A percentile compares a stretch with the other conserved stretches of the same genome.
Evolutionary conservation across 1,140 invertebrate genomes (phyloP).

Genomic region (Batillaria attramentaria): DNA sequence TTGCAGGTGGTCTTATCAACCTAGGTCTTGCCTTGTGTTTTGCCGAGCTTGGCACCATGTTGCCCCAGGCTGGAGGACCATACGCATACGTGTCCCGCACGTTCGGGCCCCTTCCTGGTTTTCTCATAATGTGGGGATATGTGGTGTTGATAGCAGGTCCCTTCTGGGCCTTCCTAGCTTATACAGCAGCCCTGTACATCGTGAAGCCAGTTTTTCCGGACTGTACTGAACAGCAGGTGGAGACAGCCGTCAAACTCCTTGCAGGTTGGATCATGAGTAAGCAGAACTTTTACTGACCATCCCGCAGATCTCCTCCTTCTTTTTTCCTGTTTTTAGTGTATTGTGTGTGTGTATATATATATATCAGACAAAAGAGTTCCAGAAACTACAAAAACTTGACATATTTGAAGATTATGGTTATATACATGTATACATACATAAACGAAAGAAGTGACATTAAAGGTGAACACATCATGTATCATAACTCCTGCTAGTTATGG

Average conservation of each 20-base stretch:
- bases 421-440: too few relatives aligned
- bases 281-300: slow-evolving; percentile 31
- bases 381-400: too few relatives aligned
- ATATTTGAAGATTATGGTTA: too few relatives aligned
- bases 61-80: slow-evolving; percentile 95
- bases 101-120: slow-evolving; percentile 89
- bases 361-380: too few relatives aligned
- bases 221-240: slow-evolving; percentile 49
- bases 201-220: slow-evolving; percentile 58
- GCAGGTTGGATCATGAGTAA: slow-evolving; percentile 64
- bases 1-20: slow-evolving; percentile 76
- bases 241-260: slow-evolving; percentile 54
- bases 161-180: slow-evolving; percentile 71
- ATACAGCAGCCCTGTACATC: slow-evolving; percentile 65
- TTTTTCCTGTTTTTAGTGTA: too few relatives aligned
- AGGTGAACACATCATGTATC: too few relatives aligned
- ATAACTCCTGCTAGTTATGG: too few relatives aligned
- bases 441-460: too few relatives aligned
- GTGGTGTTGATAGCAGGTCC: slow-evolving; percentile 80
- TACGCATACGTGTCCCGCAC: slow-evolving; percentile 95
- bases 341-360: too few relatives aligned
- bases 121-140: slow-evolving; percentile 93
- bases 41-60: slow-evolving; percentile 94
- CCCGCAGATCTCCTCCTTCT: too few relatives aligned
- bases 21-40: slow-evolving; percentile 95